Base-by-base conservation (phyloP, 2,113 vertebrate species). In the Lepidothrix coronata region DNA sequence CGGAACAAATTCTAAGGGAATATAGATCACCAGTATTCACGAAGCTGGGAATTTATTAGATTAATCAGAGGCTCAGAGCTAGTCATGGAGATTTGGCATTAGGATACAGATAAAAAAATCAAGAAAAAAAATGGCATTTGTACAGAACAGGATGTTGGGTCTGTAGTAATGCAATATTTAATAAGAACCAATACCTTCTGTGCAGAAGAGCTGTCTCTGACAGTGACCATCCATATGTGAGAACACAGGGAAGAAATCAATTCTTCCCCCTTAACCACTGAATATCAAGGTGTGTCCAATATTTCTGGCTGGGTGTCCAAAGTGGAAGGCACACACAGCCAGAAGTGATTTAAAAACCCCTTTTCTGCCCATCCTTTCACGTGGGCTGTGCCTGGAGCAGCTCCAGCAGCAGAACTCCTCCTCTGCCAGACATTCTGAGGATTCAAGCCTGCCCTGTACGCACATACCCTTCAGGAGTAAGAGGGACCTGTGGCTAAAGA, bases 11-110 rank as follows among this genome's bases (percentile, higher is more conserved):
- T 83, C 62, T 51, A 46, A 55, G 63, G 54, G 43, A 63, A 44
- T 21, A 44, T 1, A 35, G 78, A 93, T 66, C 85, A 65, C 54
- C 62, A n/a, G 70, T 48, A 35, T 79, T 84, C 81, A 52, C 7
- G 57, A n/a, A 41, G 72, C 85, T 76, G 72, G 67, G 88, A 79
- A 85, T 79, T 76, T 90, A 90, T 94, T 90, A 55, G 54, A 73
- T 95, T 95, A 96, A 88, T 93, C 92, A 90, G 92, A 85, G 67
- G 78, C 62, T 79, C 89, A 44, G 77, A 78, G 46, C 61, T 63
- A 73, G 11, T 72, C 85, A 87, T 61, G 46, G 72, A 68, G 62
- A 85, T 85, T 52, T 66, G 51, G 62, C 71, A 79, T 85, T 68
- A 65, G 82, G 79, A 61, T 30, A 27, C 44, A 17, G 30, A 78